A percentile compares a stretch with the other conserved stretches of the same genome.
These are phyloP conservation scores for Polydrusus tereticollis DNA, from an alignment of 2,888 invertebrate species.

Conservation along the genomic window DNA sequence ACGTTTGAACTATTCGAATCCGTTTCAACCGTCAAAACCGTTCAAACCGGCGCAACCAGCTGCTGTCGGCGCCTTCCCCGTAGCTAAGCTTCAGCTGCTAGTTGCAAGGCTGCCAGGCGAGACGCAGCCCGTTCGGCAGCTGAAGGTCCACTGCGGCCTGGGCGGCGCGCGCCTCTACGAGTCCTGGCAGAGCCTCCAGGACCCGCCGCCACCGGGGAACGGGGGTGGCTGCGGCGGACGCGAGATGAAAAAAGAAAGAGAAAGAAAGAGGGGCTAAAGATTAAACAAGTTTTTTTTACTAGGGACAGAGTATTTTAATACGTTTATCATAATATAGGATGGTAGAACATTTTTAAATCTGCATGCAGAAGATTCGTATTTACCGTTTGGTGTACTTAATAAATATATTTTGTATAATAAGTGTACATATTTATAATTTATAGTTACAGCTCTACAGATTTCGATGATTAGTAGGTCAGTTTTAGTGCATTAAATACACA, in stretches of 20 bases:
- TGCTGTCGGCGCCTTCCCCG: conserved; percentile 48
- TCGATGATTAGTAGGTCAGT: neutral
- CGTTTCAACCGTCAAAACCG: conserved; percentile 26
- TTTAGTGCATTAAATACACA: neutral
- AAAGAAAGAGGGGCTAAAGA: conserved; percentile 24
- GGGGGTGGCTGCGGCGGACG: conserved; percentile 33
- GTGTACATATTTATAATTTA: too few species aligned
- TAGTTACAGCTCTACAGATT: too few species aligned
- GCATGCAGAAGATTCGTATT: too few species aligned
- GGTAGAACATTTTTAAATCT: too few species aligned
- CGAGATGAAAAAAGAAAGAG: conserved; percentile 31
- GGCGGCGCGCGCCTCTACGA: conserved; percentile 42
- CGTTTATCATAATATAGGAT: neutral
- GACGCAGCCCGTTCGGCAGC: conserved; percentile 64
- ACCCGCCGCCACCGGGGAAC: conserved; percentile 18
- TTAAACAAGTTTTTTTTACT: conserved; percentile 36
- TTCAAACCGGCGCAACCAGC: conserved; percentile 42
- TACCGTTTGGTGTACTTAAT: too few species aligned
- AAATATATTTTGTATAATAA: too few species aligned
- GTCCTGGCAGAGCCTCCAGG: conserved; percentile 29
- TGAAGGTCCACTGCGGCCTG: conserved; percentile 65
- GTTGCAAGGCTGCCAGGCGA: conserved; percentile 58
- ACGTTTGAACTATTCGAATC: conserved; percentile 16
- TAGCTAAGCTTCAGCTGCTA: conserved; percentile 49
- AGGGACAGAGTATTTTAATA: neutral